These are phyloP conservation scores for Scartelaos histophorus DNA, from an alignment of 2,113 vertebrate species.

Conservation along the genomic window DNA sequence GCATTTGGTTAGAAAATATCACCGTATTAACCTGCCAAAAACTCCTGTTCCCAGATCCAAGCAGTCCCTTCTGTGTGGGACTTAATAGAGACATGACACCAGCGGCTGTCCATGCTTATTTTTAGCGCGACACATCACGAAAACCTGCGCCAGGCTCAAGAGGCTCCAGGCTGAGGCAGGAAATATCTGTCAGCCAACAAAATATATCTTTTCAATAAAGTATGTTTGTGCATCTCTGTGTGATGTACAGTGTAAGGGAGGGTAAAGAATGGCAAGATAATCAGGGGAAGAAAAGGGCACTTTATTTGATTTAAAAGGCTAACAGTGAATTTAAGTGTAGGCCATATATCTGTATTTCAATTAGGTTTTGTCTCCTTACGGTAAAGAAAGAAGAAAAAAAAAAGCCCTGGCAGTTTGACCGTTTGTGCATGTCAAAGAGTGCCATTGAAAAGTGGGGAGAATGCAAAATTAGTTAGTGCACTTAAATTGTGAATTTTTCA, in stretches of 20 bases:
- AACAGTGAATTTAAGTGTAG: not conserved
- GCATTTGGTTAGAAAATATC: not conserved
- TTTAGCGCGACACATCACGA: conserved; percentile 6
- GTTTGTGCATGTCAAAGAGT: not conserved
- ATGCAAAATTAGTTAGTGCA: not conserved
- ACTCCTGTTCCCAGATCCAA: not conserved
- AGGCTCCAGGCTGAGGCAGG: conserved; percentile 2
- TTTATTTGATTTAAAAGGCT: not conserved
- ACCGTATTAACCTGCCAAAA: conserved; percentile 1
- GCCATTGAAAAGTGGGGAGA: not conserved
- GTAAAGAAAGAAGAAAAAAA: no score
- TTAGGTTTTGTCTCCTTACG: not conserved
- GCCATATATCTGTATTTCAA: not conserved
- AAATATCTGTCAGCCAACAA: conserved; percentile 6
- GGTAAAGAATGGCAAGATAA: not conserved
- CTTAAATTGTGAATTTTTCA: not conserved
- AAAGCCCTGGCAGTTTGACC: not conserved
- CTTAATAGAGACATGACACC: conserved; percentile 15
- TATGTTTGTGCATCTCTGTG: not conserved
- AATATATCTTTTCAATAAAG: not conserved
- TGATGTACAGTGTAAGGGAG: not conserved
- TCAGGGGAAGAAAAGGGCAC: not conserved
- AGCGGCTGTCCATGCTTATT: conserved; percentile 1
- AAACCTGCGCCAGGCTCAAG: conserved; percentile 1
- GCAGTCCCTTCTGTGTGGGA: conserved; percentile 6